These are phyloP conservation scores for Aspidapion aeneum DNA, from an alignment of 2,888 invertebrate species.

Conservation along the genomic window DNA sequence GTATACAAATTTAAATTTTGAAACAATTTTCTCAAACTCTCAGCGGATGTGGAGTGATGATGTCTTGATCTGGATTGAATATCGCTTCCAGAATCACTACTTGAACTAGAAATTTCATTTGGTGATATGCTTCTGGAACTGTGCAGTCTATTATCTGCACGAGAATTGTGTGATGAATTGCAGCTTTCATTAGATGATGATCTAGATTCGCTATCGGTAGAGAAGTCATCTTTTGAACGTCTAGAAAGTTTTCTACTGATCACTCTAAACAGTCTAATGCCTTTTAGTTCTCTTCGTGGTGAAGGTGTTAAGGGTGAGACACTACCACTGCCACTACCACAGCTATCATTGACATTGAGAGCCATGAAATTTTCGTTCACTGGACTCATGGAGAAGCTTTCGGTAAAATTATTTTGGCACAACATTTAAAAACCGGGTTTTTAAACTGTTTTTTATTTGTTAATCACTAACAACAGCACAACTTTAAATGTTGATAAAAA, in stretches of 20 bases:
- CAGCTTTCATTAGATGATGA: constrained; percentile 50
- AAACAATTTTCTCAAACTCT: constrained; percentile 69
- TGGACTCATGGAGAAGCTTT: constrained; percentile 21
- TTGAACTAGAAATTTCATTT: constrained; percentile 53
- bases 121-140: constrained; percentile 40
- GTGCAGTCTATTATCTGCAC: neutral
- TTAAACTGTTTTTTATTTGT: neutral
- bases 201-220: constrained; percentile 48
- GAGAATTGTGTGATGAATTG: constrained; percentile 36
- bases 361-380: constrained; percentile 32
- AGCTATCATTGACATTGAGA: constrained; percentile 32
- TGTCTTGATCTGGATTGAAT: constrained; percentile 45
- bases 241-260: constrained; percentile 61
- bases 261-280: constrained; percentile 62
- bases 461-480: too few relatives aligned
- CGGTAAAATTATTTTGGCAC: neutral
- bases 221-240: constrained; percentile 50
- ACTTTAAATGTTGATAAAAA: neutral
- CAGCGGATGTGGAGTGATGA: constrained; percentile 51
- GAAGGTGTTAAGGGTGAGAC: constrained; percentile 52
- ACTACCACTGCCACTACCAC: constrained; percentile 38
- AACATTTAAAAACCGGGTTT: too few relatives aligned
- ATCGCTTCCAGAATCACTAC: constrained; percentile 61
- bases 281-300: constrained; percentile 54
- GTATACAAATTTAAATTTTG: constrained; percentile 61